Evolutionary conservation across 1,140 invertebrate genomes (phyloP), one percentile per base, ranked within the genome.

Genomic region (Callitettix versicolor): DNA sequence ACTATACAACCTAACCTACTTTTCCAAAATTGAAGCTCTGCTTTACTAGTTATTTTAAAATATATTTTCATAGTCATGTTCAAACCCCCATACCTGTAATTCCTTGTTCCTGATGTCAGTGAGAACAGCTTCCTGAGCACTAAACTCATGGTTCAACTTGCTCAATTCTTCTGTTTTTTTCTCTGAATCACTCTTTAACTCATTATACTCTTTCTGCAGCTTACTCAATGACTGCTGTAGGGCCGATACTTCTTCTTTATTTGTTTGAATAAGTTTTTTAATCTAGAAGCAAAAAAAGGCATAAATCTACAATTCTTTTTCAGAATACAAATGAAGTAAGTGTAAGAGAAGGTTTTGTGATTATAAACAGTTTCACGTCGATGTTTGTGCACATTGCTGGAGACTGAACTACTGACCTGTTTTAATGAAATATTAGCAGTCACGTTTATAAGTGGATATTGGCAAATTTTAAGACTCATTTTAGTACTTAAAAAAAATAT

Each of bases 31-130:
- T n/a, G n/a, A n/a, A n/a, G n/a, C n/a, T n/a, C n/a, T n/a, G n/a
- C n/a, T n/a, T n/a, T n/a, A n/a, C n/a, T n/a, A n/a, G n/a, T n/a
- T n/a, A n/a, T n/a, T n/a, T n/a, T n/a, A n/a, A n/a, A n/a, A n/a
- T n/a, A n/a, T n/a, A n/a, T n/a, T n/a, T n/a, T n/a, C n/a, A n/a
- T n/a, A n/a, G n/a, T n/a, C n/a, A n/a, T n/a, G n/a, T n/a, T n/a
- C n/a, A n/a, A n/a, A n/a, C n/a, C n/a, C n/a, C n/a, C n/a, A n/a
- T 50, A 71, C 68, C 59, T 68, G 85, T 58, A 82, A 71, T 67
- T 90, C 79, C 64, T 88, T 89, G 63, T 82, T 86, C 57, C 79
- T 81, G 11, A 82, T 78, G 54, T 92, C 87, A 38, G 73, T 78
- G 6, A 86, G 71, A n/a, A 78, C 70, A 18, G 76, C 76, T 63